Base-by-base conservation (phyloP, 2,113 vertebrate species). In the Uria lomvia region DNA sequence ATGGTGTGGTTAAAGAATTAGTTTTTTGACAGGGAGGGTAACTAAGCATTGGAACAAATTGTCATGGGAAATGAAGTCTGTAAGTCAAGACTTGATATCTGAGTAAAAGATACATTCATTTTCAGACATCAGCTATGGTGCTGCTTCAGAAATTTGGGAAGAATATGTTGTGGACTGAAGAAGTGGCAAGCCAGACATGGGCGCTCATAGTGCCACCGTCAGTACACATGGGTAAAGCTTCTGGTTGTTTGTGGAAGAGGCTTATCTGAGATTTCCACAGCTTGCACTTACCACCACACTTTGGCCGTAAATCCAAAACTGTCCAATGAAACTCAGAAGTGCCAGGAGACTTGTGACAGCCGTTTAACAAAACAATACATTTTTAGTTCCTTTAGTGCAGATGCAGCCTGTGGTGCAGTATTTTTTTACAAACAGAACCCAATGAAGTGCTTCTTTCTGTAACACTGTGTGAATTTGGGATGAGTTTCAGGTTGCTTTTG, bases 191-290 rank as follows among this genome's bases (percentile, higher is more conserved):
- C 81, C 83, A 38, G 5, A 19, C 30, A 6, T 9, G 6, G 10
- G 6, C 6, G 15, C 7, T 14, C 15, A 3, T 36, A 49, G 23
- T 20, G 9, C 27, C 8, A 3, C 9, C 16, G 4, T 40, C 23
- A 40, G 32, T 40, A 67, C 8, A n/a, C 5, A 7, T 15, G 1
- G 1, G 9, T 76, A 49, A 83, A 73, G 30, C 2, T 3, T 0
- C 22, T 80, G 22, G 4, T 4, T 84, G 18, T 2, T 77, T 63
- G 23, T 72, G 27, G 12, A 86, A 72, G 15, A 56, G n/a, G 11
- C 7, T 40, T 47, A 32, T 80, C 49, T 67, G 70, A 60, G 29
- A 75, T 87, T 78, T 85, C 29, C 15, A 26, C 11, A 38, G 11
- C 29, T 90, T 92, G 32, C 2, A 12, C 43, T 85, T 90, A 29